A percentile compares a stretch with the other conserved stretches of the same genome.
phyloP scores from a whole-genome alignment of 2,113 vertebrate genomes.

The Andinoacara biseriatus region DNA sequence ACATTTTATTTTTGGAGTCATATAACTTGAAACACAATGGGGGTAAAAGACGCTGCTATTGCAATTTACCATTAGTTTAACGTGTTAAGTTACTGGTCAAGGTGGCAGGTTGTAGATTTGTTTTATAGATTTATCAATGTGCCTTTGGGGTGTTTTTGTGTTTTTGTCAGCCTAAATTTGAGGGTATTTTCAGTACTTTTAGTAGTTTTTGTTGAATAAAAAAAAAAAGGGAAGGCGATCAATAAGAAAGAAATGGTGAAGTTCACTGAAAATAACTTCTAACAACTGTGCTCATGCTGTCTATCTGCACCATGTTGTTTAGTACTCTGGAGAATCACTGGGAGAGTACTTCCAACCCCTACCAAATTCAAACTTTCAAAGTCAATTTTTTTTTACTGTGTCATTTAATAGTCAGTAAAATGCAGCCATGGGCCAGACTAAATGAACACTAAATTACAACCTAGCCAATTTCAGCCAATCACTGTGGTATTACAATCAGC shows the following conservation, averaged over 20 bases:
- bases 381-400: neutral
- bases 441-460: slow-evolving; percentile 30
- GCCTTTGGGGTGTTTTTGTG: neutral
- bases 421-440: neutral
- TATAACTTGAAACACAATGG: neutral
- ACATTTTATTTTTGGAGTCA: neutral
- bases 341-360: neutral
- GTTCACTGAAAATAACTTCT: neutral
- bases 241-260: neutral
- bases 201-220: slow-evolving; percentile 21
- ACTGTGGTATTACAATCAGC: slow-evolving; percentile 46
- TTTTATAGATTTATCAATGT: neutral
- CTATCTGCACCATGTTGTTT: neutral
- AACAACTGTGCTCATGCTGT: neutral
- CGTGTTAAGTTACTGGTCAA: neutral
- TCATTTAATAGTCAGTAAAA: slow-evolving; percentile 15
- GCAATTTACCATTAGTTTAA: neutral
- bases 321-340: neutral
- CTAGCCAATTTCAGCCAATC: slow-evolving; percentile 37
- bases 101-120: neutral
- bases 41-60: neutral
- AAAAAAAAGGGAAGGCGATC: slow-evolving; percentile 8
- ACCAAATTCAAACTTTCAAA: neutral
- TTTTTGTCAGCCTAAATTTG: slow-evolving; percentile 6
- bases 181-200: neutral